Evolutionary conservation across 2,797 vertebrate genomes (phyloP), one percentile per base, ranked within the genome.

Genomic region (Liparis tanakae): DNA sequence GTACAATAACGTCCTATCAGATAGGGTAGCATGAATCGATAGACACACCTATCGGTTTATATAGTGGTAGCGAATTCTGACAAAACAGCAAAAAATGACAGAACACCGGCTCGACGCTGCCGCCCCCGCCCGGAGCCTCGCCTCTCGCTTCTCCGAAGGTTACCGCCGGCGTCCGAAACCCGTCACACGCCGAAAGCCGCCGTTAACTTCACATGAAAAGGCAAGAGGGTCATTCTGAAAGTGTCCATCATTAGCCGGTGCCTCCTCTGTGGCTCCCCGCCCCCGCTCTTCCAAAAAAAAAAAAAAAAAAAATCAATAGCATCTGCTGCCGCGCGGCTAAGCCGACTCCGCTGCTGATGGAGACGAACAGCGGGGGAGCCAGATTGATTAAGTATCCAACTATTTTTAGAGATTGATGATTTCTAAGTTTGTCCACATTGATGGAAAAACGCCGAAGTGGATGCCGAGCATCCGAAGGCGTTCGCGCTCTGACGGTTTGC

Each of bases 321-420:
- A 88, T 87, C 88, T 87, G 87, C 88, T 87, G 79, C 80, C 72
- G 64, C 82, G 82, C 85, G 70, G 84, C 83, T 89, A 83, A 90
- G 77, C 86, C 78, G 83, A 73, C 86, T 84, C 73, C 89, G 80
- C 64, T 74, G 84, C 92, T 91, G 79, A 90, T 85, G 89, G 83
- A 87, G 84, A 85, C 87, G 83, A 92, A 80, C 83, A 78, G 83
- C 63, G 83, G 88, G 86, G 86, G 84, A 90, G 87, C 72, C 86
- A 84, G 79, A 94, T 93, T 93, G 93, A 94, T 94, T 92, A 92
- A 91, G 86, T 81, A 90, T 94, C 85, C 34, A 76, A 81, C 80
- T 85, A 84, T 91, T 92, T 93, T 92, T 87, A 79, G 76, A 83
- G 84, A 88, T 43, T 84, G 83, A 89, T 89, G 82, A 89, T 89